Evolutionary conservation across 2,888 invertebrate species (phyloP).

Genomic region (Autographa gamma): DNA sequence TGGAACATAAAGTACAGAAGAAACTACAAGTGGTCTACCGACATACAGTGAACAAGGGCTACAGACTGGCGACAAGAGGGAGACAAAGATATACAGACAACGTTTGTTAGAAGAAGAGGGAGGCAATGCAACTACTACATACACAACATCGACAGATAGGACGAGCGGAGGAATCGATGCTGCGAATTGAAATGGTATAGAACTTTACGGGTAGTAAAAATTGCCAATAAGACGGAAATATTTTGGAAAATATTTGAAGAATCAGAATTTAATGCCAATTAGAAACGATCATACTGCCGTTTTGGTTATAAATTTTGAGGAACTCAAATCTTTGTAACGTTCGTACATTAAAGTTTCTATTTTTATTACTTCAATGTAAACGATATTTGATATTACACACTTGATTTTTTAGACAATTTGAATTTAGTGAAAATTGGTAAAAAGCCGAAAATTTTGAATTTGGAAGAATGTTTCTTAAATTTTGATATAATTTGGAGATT

Average conservation of each 20-base stretch:
- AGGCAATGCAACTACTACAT: constrained; percentile 88
- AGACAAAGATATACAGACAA: constrained; percentile 82
- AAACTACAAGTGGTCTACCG: constrained; percentile 87
- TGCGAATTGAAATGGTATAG: constrained; percentile 86
- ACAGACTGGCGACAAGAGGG: constrained; percentile 84
- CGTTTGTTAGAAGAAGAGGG: constrained; percentile 82
- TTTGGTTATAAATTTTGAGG: constrained; percentile 19
- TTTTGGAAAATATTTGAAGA: constrained; percentile 49
- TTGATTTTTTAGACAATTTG: too few species aligned
- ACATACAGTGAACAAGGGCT: constrained; percentile 82
- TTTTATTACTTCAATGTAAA: not conserved
- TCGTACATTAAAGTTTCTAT: constrained; percentile 2
- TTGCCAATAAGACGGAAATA: constrained; percentile 52
- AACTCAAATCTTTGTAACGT: constrained; percentile 11
- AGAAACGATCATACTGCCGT: constrained; percentile 15
- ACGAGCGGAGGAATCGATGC: constrained; percentile 82
- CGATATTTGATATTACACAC: not conserved
- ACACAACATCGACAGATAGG: constrained; percentile 86
- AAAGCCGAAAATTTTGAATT: too few species aligned
- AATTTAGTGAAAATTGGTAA: too few species aligned
- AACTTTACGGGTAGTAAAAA: constrained; percentile 54
- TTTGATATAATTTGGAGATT: too few species aligned
- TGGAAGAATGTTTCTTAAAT: too few species aligned
- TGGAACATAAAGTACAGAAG: constrained; percentile 84
- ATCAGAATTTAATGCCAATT: constrained; percentile 44